Percentiles rank a stretch among this genome's conserved stretches.
These are phyloP conservation scores for Oreochromis tanganicae DNA, from an alignment of 2,113 vertebrate species.

Conservation along the genomic window DNA sequence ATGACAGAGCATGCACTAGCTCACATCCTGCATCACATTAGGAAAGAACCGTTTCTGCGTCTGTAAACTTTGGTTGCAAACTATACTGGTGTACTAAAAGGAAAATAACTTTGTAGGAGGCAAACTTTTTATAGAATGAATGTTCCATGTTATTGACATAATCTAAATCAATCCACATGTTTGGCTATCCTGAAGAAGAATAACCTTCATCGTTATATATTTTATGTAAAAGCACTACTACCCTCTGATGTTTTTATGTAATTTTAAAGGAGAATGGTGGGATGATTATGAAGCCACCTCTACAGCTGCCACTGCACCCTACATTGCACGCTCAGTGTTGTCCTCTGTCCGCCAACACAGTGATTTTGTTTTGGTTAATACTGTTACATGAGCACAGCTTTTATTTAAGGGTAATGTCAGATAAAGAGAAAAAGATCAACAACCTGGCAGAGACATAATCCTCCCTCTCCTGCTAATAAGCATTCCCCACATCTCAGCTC, in stretches of 20 bases:
- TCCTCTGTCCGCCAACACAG: conserved; percentile 15
- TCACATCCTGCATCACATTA: not conserved
- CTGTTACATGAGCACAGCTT: conserved; percentile 20
- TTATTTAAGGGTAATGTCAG: not conserved
- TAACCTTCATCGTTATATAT: accelerated
- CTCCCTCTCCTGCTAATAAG: not conserved
- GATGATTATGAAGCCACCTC: conserved; percentile 13
- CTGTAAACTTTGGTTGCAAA: not conserved
- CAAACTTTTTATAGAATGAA: not conserved
- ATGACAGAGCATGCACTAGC: not conserved
- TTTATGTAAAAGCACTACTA: not conserved
- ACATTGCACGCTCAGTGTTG: not conserved
- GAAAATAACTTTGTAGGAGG: not conserved
- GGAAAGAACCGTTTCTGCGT: not conserved
- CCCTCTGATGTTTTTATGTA: not conserved
- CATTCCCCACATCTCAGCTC: not conserved
- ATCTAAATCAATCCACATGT: not conserved
- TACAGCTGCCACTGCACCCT: conserved; percentile 15
- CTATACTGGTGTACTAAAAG: not conserved
- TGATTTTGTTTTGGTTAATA: not conserved
- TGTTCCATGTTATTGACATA: not conserved
- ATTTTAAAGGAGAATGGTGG: not conserved
- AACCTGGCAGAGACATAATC: conserved; percentile 3
- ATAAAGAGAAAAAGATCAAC: not conserved
- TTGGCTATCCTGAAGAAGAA: not conserved